phyloP scores from a whole-genome alignment of 2,797 vertebrate species.

The Tamandua tetradactyla region DNA sequence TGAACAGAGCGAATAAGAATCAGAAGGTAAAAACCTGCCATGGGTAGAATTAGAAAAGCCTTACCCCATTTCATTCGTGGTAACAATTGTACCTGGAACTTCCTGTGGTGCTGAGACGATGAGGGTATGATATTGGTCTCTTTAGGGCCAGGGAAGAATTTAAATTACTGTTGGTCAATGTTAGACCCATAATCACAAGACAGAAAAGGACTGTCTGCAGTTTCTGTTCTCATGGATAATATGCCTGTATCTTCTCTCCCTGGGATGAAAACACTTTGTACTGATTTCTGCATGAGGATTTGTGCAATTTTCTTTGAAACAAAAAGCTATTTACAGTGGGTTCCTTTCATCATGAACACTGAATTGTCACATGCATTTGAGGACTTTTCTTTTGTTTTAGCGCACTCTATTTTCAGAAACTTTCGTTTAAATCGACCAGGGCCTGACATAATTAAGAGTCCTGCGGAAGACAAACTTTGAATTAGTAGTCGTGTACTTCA shows the following conservation, averaged over 20 bases:
- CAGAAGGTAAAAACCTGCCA: background rate
- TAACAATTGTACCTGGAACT: background rate
- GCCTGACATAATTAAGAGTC: background rate
- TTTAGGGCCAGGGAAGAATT: background rate
- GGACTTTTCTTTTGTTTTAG: background rate
- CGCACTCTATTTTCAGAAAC: background rate
- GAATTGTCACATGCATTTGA: background rate
- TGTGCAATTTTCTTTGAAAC: conserved; percentile 28
- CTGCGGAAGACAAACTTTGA: background rate
- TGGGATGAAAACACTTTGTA: background rate
- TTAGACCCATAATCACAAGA: background rate
- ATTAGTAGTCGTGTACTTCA: background rate
- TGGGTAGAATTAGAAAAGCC: background rate
- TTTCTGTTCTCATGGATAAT: background rate
- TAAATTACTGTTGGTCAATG: background rate
- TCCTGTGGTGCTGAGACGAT: background rate
- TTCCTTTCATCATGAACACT: background rate
- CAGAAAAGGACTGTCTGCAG: background rate
- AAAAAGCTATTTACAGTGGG: background rate
- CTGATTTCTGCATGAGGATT: background rate
- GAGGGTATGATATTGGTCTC: background rate
- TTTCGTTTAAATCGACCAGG: background rate
- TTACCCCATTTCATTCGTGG: background rate
- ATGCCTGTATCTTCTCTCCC: background rate
- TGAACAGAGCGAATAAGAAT: background rate